Base-by-base conservation (phyloP, 2,113 vertebrate species). In the Coracopsis vasa region DNA sequence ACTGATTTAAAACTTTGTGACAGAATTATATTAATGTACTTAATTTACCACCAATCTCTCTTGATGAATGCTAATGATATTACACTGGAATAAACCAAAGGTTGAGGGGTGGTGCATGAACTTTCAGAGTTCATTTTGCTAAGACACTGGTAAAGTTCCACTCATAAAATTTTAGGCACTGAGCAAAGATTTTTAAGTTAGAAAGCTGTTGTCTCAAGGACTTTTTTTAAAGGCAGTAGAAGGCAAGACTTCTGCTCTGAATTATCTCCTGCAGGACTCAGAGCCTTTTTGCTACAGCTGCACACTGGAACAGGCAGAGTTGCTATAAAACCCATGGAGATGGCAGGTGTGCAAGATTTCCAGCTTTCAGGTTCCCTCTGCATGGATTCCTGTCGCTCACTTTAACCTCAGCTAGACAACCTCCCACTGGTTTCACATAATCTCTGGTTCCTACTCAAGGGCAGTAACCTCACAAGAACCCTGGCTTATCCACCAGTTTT, bases 311-410 rank as follows among this genome's bases (percentile, higher is more conserved):
- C 2, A 13, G 56, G 7, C 25, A 53, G 24, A 69, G 11, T 23
- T 0, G 0, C 19, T 45, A 4, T 20, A 10, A 69, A 72, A 89
- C 77, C 5, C 25, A 41, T 31, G 47, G 28, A 54, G 42, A 53
- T 16, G 21, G 10, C 19, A 39, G 25, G n/a, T 35, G 17, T 11
- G 37, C 33, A 61, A 66, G 47, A 14, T 7, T 54, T 79, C 13
- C 35, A 77, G 6, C 39, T 29, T 64, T 73, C 37, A 37, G 11
- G 3, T 65, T 81, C 21, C 18, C 13, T 24, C 31, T 48, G 41
- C 27, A 41, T 0, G 4, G 24, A 31, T 24, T 45, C 20, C 19
- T 24, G 16, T 39, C 16, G 35, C 19, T 42, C 31, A 16, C 25
- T 35, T 82, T 27, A 62, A 0, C 10, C 42, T 44, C 11, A 82